These are phyloP conservation scores for Valencia hispanica DNA, from an alignment of 2,797 vertebrate genomes.

Conservation along the genomic window DNA sequence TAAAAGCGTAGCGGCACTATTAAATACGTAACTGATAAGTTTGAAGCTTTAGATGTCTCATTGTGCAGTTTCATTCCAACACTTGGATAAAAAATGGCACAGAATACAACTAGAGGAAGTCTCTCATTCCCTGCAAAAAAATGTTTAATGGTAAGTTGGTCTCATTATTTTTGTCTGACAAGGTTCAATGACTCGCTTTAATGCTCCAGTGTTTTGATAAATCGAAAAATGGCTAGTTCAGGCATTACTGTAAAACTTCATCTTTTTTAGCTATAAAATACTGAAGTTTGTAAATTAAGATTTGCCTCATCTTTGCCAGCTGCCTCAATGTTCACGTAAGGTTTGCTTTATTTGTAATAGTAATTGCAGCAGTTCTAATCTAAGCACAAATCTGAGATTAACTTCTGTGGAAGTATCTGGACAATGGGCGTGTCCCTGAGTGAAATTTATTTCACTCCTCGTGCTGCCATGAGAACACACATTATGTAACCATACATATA, in stretches of 20 bases:
- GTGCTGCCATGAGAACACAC: conserved; percentile 3
- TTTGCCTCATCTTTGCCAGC: background rate
- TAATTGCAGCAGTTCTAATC: background rate
- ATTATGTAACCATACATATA: conserved; percentile 46
- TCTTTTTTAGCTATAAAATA: background rate
- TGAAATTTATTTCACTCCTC: conserved; percentile 1
- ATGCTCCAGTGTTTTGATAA: background rate
- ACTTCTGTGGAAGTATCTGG: conserved; percentile 5
- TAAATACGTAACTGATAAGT: background rate
- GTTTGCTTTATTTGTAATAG: background rate
- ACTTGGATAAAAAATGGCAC: background rate
- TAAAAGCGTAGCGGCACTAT: background rate
- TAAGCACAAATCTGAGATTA: conserved; percentile 15
- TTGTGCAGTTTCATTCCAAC: background rate
- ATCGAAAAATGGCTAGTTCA: no score
- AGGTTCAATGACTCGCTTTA: background rate
- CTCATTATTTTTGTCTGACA: background rate
- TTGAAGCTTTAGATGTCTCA: background rate
- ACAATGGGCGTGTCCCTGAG: conserved; percentile 22
- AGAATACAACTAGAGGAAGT: background rate
- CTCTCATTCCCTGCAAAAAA: no score
- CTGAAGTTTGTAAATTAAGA: background rate
- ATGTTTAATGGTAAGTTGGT: background rate
- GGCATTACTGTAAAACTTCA: background rate
- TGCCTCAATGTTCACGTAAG: background rate